Evolutionary conservation across 2,797 vertebrate genomes (phyloP).

Genomic region (Hydrocynus forskahlii): DNA sequence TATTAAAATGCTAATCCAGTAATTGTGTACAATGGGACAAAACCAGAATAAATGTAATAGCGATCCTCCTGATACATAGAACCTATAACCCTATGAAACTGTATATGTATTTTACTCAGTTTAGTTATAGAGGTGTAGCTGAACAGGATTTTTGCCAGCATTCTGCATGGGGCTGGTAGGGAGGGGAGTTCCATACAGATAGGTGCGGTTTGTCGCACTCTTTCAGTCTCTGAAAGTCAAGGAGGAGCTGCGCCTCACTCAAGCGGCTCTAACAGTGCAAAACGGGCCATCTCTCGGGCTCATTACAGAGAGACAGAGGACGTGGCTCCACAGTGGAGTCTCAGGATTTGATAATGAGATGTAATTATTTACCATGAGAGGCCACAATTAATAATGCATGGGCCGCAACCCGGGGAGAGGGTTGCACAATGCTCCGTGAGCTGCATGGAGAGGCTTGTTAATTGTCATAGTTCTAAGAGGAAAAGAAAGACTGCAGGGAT

Average conservation of each 20-base stretch:
- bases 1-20: too few species aligned
- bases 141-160: too few species aligned
- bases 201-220: conserved; percentile 20
- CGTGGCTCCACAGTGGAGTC: conserved; percentile 29
- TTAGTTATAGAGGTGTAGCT: too few species aligned
- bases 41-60: too few species aligned
- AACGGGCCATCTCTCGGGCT: conserved; percentile 46
- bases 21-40: too few species aligned
- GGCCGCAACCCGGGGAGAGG: conserved; percentile 46
- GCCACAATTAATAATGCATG: conserved; percentile 60
- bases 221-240: conserved; percentile 18
- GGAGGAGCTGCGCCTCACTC: conserved; percentile 23
- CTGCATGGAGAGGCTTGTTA: conserved; percentile 41
- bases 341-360: conserved; percentile 59
- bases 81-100: too few species aligned
- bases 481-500: conserved; percentile 32
- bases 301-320: conserved; percentile 51
- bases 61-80: too few species aligned
- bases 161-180: background rate
- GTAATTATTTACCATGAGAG: conserved; percentile 63
- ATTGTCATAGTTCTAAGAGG: conserved; percentile 43
- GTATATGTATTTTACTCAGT: too few species aligned
- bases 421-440: conserved; percentile 28
- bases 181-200: conserved; percentile 1
- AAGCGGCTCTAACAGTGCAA: conserved; percentile 45